These are phyloP conservation scores for Phymorhynchus buccinoides DNA, from an alignment of 1,140 invertebrate genomes.

Conservation along the genomic window DNA sequence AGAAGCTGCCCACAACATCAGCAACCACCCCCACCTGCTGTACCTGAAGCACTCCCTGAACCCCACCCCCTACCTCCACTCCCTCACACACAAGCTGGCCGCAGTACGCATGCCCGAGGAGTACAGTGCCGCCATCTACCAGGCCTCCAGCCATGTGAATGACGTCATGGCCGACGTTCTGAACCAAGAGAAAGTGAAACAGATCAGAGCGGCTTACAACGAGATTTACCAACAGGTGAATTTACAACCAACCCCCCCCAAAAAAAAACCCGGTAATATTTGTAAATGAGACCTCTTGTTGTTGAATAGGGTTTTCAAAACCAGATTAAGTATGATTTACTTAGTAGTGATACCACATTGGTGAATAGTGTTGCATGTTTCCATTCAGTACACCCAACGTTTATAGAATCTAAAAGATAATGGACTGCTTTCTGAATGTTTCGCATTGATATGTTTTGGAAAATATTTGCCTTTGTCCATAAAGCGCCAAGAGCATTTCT, in stretches of 20 bases:
- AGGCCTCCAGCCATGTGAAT: slow-evolving; percentile 45
- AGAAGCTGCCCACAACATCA: slow-evolving; percentile 4
- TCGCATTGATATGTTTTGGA: too few species aligned
- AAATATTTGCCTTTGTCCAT: too few species aligned
- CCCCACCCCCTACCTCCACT: not conserved
- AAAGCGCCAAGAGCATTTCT: too few species aligned
- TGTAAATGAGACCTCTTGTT: too few species aligned
- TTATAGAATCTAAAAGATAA: too few species aligned
- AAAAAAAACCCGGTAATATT: too few species aligned
- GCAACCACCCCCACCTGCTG: not conserved
- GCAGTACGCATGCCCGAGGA: slow-evolving; percentile 35
- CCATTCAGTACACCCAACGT: too few species aligned
- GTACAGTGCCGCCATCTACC: slow-evolving; percentile 53
- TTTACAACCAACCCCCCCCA: too few species aligned
- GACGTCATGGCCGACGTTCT: slow-evolving; percentile 37
- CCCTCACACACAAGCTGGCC: not conserved
- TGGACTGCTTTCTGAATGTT: too few species aligned
- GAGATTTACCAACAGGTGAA: slow-evolving; percentile 47
- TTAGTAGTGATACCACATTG: too few species aligned
- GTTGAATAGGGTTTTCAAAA: too few species aligned
- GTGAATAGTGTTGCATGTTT: not conserved
- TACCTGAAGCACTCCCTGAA: not conserved
- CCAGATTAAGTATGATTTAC: too few species aligned
- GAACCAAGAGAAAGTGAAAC: slow-evolving; percentile 35
- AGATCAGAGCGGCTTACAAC: slow-evolving; percentile 6